Evolutionary conservation across 2,888 invertebrate genomes (phyloP), one percentile per base, ranked within the genome.

Genomic region (Erpobdella octoculata): DNA sequence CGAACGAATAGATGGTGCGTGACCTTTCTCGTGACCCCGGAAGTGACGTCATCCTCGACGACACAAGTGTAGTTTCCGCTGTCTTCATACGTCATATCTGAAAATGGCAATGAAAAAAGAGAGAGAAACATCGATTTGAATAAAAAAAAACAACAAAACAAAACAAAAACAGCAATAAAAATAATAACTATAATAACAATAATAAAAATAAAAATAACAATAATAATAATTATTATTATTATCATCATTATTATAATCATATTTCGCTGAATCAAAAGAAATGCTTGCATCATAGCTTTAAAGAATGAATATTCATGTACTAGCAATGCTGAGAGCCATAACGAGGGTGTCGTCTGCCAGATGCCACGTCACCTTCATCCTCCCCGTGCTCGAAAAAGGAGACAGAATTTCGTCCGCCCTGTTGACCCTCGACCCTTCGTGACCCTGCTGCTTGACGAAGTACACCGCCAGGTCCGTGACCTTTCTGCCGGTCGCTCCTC

Each of bases 11-110:
- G 62, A 12, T 62, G 62, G 35, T 62, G 62, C n/a, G 62, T 62
- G 62, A 62, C 31, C n/a, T 35, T 31, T 31, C 31, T 15, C 31
- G 31, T n/a, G n/a, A 33, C n/a, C 9, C 31, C n/a, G n/a, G 62
- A 62, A n/a, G 31, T n/a, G 31, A 62, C 33, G n/a, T 35, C 31
- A 31, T 35, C 62, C 35, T 31, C 35, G 15, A 31, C 35, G 31
- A 62, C 62, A 62, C 62, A 62, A 28, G 62, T 62, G 35, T 62
- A 62, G 31, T 62, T 62, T n/a, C 62, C 62, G 31, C 62, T 62
- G 35, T 62, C 62, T 62, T 62, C 62, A 9, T 62, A n/a, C 33
- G 62, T 8, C 62, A 62, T 31, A 31, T 62, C 62, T 62, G 62
- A 21, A 53, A 28, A 53, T 9, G 53, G 21, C 53, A 53, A 25